These are phyloP conservation scores for Pedicia rivosa DNA, from an alignment of 2,888 invertebrate genomes.

Conservation along the genomic window DNA sequence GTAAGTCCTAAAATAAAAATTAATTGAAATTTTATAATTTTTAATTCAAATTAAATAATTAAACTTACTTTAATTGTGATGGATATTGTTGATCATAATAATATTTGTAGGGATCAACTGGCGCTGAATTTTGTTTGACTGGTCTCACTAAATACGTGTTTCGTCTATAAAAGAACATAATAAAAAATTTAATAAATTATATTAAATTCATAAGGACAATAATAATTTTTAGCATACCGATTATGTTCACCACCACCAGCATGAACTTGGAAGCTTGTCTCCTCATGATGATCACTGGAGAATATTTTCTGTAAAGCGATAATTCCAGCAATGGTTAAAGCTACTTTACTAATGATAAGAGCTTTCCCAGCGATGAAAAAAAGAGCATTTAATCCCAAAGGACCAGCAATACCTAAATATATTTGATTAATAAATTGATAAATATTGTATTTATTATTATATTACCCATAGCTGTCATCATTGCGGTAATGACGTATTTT, in stretches of 20 bases:
- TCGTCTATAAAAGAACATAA: conserved; percentile 38
- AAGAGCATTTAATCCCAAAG: conserved; percentile 50
- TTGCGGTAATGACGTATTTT: conserved; percentile 40
- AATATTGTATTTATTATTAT: too few relatives aligned
- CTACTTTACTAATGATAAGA: conserved; percentile 54
- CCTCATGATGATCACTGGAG: conserved; percentile 45
- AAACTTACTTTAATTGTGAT: conserved; percentile 1
- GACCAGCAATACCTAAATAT: conserved; percentile 50
- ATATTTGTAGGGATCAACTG: conserved; percentile 42
- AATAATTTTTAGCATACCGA: conserved; percentile 31
- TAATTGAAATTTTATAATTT: too few relatives aligned
- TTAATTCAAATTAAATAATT: too few relatives aligned
- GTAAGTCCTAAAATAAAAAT: too few relatives aligned
- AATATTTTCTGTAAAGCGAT: conserved; percentile 57
- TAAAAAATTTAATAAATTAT: conserved; percentile 1
- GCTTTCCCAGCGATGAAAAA: conserved; percentile 56
- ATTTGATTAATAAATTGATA: too few relatives aligned
- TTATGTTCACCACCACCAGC: conserved; percentile 42
- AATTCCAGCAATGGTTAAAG: conserved; percentile 53
- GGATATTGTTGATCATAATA: conserved; percentile 29
- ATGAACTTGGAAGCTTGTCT: conserved; percentile 51
- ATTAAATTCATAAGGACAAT: not conserved
- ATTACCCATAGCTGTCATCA: conserved; percentile 48
- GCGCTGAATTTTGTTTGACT: conserved; percentile 30
- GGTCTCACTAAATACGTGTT: conserved; percentile 45